Base-by-base conservation (phyloP, 2,113 vertebrate species). In the Riparia riparia region DNA sequence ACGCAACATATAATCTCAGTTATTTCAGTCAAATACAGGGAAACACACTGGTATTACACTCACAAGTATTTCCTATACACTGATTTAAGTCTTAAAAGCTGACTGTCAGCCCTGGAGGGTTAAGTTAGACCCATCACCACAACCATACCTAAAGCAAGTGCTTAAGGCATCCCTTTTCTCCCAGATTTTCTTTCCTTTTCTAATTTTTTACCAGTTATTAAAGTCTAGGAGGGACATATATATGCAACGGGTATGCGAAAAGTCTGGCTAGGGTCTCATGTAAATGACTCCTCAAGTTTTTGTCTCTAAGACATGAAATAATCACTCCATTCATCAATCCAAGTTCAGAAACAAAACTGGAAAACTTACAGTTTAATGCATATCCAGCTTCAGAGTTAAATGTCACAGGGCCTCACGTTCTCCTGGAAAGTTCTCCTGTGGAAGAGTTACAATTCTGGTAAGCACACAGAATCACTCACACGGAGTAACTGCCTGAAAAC, bases 201-300 rank as follows among this genome's bases (percentile, higher is more conserved):
- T 28, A 11, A 19, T 56, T 69, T 70, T 56, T 24, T 49, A 72
- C 9, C 15, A 37, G 12, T 22, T 49, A 73, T 3, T 28, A 22
- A 15, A 49, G 21, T 16, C 32, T 12, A 47, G 8, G 21, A 49
- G 24, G 3, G 17, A 17, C 3, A 2, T 17, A 8, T 11, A 12
- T 25, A 26, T 54, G 25, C 25, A 60, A 4, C 0, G 3, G 20
- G 10, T 3, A 4, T 1, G 2, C 2, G 17, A 53, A 39, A 69
- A 50, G 15, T 7, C 66, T 49, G 17, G 5, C n/a, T 44, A 18
- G 9, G 32, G 7, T 50, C 71, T 79, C 5, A 42, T 5, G 39
- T 61, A 57, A 69, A 61, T 29, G n/a, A 28, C 12, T 64, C 17
- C 25, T 21, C 1, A 47, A 76, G 22, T 9, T 84, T 66, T 32